Base-by-base conservation (phyloP, 2,888 invertebrate species). In the Ochropleura plecta region DNA sequence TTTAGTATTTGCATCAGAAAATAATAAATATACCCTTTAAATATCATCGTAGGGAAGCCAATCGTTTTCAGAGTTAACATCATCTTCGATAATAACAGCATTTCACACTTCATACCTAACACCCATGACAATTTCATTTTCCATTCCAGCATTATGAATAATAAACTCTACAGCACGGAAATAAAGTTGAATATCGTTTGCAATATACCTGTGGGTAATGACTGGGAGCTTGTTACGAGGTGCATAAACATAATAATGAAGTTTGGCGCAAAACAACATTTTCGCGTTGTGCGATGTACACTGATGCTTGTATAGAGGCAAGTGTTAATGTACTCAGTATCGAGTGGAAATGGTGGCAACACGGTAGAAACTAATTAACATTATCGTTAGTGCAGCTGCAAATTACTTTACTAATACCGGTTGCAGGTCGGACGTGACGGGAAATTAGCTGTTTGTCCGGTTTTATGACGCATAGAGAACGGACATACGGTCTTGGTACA, bases 361-460 rank as follows among this genome's bases (percentile, higher is more conserved):
- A 60, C n/a, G n/a, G 62, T 1, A 44, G 62, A 42, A 62, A 44
- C 78, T 85, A 85, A 87, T 86, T 75, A 80, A 86, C 84, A 81
- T 87, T 85, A 86, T 81, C 85, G 80, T 88, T 81, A 85, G 81
- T 80, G 83, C 81, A 81, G 71, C 78, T 64, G 73, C 44, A 71
- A 83, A 83, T 80, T 81, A 79, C 82, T 73, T 71, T 70, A 53
- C 76, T 79, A 76, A 76, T 73, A 73, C 76, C 72, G 81, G 84
- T 75, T 79, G 40, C 48, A 74, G 84, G 86, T 84, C 62, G 63
- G 65, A 70, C 53, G 62, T 46, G 49, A 51, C 48, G 49, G 60
- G n/a, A 76, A 81, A 81, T 81, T 78, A 76, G 60, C 53, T 64
- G 48, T 75, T 75, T 64, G 73, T 71, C 68, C 76, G 66, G 53